Evolutionary conservation across 2,888 invertebrate species (phyloP).

Genomic region (Tyria jacobaeae): DNA sequence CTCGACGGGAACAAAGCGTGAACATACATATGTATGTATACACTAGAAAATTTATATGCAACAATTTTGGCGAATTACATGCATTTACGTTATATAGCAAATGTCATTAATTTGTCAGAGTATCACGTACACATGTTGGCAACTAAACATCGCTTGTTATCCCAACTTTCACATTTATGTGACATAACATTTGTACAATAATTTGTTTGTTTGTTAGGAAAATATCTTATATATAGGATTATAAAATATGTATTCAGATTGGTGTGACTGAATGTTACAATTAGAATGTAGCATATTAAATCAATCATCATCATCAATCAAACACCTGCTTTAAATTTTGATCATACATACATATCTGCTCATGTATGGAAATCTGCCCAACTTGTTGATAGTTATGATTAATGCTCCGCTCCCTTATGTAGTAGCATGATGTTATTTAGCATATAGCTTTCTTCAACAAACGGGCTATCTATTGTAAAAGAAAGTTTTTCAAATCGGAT

Average conservation of each 20-base stretch:
- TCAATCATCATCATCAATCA: too few relatives aligned
- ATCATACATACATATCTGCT: too few relatives aligned
- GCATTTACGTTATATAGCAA: constrained; percentile 3
- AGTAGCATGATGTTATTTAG: too few relatives aligned
- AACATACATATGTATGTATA: too few relatives aligned
- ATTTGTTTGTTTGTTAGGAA: background rate
- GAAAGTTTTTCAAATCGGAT: too few relatives aligned
- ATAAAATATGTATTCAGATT: background rate
- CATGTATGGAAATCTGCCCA: too few relatives aligned
- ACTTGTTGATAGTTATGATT: too few relatives aligned
- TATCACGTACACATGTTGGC: constrained; percentile 22
- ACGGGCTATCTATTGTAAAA: too few relatives aligned
- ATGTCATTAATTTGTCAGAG: constrained; percentile 22
- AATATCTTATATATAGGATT: background rate
- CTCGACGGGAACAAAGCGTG: too few relatives aligned
- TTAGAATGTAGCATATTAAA: background rate
- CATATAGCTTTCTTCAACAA: too few relatives aligned
- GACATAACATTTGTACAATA: background rate
- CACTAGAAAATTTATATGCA: background rate
- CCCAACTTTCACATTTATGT: constrained; percentile 11
- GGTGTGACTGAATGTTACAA: constrained; percentile 2
- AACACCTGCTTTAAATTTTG: too few relatives aligned
- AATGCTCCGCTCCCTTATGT: too few relatives aligned
- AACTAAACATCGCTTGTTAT: constrained; percentile 10
- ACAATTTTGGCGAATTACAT: constrained; percentile 13